A percentile compares a stretch with the other conserved stretches of the same genome.
Evolutionary conservation across 2,888 invertebrate genomes (phyloP).

Genomic region (Clusia tigrina): DNA sequence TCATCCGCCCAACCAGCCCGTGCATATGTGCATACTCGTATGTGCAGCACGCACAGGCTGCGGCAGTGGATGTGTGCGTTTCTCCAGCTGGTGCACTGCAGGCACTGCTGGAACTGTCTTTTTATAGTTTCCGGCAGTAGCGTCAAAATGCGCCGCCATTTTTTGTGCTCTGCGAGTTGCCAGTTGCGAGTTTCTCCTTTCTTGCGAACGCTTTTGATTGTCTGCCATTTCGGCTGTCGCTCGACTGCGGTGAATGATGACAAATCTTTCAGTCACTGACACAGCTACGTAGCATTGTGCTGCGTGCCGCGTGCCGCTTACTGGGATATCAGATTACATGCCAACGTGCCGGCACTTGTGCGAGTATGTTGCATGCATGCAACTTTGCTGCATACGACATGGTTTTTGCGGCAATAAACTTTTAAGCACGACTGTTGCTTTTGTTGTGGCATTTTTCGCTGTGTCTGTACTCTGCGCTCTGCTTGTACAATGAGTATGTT

Average conservation of each 20-base stretch:
- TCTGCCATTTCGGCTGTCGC: conserved; percentile 10
- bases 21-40: background rate
- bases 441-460: background rate
- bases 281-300: conserved; percentile 15
- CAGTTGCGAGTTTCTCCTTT: no score
- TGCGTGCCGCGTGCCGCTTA: conserved; percentile 24
- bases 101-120: conserved; percentile 16
- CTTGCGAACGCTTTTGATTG: conserved; percentile 1
- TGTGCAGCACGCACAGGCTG: background rate
- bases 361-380: background rate
- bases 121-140: conserved; percentile 19
- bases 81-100: conserved; percentile 10
- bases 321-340: conserved; percentile 25
- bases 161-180: background rate
- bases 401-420: conserved; percentile 4
- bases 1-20: background rate
- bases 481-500: background rate
- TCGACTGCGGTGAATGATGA: conserved; percentile 4
- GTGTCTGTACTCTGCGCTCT: background rate
- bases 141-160: background rate
- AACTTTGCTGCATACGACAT: conserved; percentile 15
- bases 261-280: background rate
- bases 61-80: conserved; percentile 1
- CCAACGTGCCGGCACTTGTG: background rate
- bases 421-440: background rate